phyloP scores from a whole-genome alignment of 2,797 vertebrate species.

The Geotrypetes seraphini region DNA sequence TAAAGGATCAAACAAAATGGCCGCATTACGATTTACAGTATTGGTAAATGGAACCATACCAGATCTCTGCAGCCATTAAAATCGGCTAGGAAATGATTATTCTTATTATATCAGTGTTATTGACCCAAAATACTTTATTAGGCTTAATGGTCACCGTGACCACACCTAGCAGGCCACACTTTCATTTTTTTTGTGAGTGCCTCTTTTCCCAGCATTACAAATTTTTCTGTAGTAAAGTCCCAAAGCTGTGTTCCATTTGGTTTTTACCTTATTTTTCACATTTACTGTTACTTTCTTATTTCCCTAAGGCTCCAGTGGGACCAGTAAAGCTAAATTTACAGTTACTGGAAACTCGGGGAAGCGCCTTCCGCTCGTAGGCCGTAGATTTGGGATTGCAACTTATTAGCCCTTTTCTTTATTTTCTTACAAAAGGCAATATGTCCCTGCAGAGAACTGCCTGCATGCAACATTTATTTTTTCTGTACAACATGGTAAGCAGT shows the following conservation, averaged over 20 bases:
- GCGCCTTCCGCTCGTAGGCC: conserved; percentile 42
- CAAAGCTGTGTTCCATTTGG: conserved; percentile 12
- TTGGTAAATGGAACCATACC: no score
- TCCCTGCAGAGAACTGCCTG: conserved; percentile 25
- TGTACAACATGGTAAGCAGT: conserved; percentile 25
- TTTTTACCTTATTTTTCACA: conserved; percentile 35
- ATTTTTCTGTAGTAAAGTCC: not conserved
- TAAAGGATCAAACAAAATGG: no score
- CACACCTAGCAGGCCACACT: no score
- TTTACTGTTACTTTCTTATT: conserved; percentile 34
- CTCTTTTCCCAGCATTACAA: no score
- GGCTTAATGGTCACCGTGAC: no score
- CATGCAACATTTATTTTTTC: conserved; percentile 43
- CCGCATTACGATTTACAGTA: no score
- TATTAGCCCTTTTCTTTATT: conserved; percentile 36
- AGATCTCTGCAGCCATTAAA: no score
- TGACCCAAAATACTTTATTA: no score
- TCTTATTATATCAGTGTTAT: no score
- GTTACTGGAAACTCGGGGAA: conserved; percentile 35
- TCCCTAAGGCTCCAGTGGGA: conserved; percentile 33
- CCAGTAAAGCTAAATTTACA: conserved; percentile 50
- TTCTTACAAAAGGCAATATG: conserved; percentile 35
- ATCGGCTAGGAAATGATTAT: no score
- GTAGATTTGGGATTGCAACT: conserved; percentile 52
- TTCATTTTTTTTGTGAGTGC: no score